phyloP scores from a whole-genome alignment of 2,797 vertebrate species.

The Sebastes vulpes region DNA sequence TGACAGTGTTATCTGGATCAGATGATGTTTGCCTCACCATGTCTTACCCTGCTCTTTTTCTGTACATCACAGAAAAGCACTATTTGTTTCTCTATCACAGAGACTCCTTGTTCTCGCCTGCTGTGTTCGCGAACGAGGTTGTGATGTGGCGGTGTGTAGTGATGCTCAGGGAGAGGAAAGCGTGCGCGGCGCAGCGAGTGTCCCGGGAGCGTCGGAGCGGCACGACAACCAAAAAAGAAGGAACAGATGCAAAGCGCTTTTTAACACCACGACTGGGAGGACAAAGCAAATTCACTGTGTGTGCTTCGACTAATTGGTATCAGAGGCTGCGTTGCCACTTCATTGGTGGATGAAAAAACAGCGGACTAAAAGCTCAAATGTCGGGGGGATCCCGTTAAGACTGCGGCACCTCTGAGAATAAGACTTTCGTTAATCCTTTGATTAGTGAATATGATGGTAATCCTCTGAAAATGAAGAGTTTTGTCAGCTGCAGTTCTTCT shows the following conservation, averaged over 20 bases:
- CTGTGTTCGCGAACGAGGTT: background rate
- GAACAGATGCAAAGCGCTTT: conserved; percentile 12
- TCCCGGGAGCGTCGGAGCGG: conserved; percentile 7
- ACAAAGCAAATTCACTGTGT: background rate
- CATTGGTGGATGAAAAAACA: conserved; percentile 8
- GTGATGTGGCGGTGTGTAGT: background rate
- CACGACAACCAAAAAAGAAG: background rate
- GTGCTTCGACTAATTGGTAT: background rate
- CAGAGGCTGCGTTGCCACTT: conserved; percentile 6
- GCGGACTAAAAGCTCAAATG: conserved; percentile 6
- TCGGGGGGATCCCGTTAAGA: conserved; percentile 13
- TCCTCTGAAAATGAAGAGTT: conserved; percentile 36
- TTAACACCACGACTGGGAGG: background rate
- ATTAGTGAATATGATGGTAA: conserved; percentile 51
- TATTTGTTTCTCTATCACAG: background rate
- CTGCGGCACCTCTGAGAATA: conserved; percentile 24
- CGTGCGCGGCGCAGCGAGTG: background rate
- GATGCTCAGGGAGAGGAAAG: background rate
- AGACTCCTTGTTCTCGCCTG: background rate
- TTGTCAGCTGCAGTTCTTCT: conserved; percentile 14
- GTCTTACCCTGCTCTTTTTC: background rate
- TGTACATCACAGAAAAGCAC: background rate
- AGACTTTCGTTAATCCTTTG: conserved; percentile 45
- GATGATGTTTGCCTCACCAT: background rate
- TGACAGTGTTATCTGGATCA: background rate